phyloP scores from a whole-genome alignment of 2,888 invertebrate species.

The Eilema depressum region DNA sequence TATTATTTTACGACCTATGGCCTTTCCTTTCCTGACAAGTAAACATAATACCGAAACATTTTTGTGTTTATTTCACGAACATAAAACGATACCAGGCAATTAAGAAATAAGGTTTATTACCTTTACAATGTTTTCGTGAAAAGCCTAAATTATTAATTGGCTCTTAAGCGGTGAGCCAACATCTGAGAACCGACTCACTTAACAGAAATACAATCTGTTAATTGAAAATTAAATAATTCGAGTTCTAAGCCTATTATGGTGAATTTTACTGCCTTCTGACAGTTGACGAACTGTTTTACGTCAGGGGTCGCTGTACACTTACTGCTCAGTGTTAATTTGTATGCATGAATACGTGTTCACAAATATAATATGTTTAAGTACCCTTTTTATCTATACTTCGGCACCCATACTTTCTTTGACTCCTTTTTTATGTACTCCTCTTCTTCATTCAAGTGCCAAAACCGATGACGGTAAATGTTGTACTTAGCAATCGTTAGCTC shows the following conservation, averaged over 20 bases:
- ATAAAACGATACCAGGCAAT: constrained; percentile 2
- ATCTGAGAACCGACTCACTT: background rate
- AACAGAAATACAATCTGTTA: constrained; percentile 15
- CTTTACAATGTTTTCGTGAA: background rate
- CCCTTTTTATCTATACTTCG: too few relatives aligned
- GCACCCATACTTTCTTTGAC: too few relatives aligned
- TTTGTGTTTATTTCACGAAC: constrained; percentile 2
- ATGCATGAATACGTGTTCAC: too few relatives aligned
- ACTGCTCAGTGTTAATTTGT: too few relatives aligned
- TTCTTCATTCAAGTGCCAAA: too few relatives aligned
- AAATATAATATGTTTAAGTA: too few relatives aligned
- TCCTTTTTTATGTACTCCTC: too few relatives aligned
- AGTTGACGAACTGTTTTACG: background rate
- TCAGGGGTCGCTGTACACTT: too few relatives aligned
- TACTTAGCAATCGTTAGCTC: too few relatives aligned
- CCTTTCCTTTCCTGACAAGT: constrained; percentile 1
- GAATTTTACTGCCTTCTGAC: background rate
- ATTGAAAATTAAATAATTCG: constrained; percentile 11
- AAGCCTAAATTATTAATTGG: background rate
- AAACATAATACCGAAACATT: constrained; percentile 6
- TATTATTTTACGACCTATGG: background rate
- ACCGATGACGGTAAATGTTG: too few relatives aligned
- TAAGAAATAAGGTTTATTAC: constrained; percentile 9
- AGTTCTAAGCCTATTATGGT: constrained; percentile 2
- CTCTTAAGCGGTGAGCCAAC: too few relatives aligned